Evolutionary conservation across 23 tunicate species (phyloP).

Genomic region (Halocynthia roretzi): DNA sequence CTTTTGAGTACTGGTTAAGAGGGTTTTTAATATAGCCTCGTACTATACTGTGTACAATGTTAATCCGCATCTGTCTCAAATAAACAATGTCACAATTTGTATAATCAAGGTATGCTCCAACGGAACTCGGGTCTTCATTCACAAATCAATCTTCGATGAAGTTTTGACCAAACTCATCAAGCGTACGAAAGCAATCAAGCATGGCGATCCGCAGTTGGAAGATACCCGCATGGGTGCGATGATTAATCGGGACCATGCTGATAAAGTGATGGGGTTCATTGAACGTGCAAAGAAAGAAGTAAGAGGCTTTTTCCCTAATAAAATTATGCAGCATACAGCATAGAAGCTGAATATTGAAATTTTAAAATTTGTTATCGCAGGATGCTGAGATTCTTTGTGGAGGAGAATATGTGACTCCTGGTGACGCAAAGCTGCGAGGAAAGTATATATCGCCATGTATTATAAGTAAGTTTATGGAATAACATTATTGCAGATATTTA

Average conservation of each 20-base stretch:
- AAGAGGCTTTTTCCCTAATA: neutral
- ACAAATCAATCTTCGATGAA: slow-evolving; percentile 50
- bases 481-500: no score
- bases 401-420: slow-evolving; percentile 38
- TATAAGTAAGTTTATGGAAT: slow-evolving; percentile 30
- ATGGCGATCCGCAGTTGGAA: slow-evolving; percentile 85
- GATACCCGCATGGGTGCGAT: slow-evolving; percentile 77
- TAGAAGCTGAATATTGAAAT: no score
- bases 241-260: slow-evolving; percentile 68
- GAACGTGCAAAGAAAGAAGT: slow-evolving; percentile 64
- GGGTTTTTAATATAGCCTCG: neutral
- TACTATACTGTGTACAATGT: slow-evolving; percentile 11
- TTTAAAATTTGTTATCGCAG: neutral
- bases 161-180: slow-evolving; percentile 42
- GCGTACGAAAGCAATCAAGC: slow-evolving; percentile 36
- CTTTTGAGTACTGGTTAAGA: no score
- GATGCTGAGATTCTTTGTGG: slow-evolving; percentile 80
- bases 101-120: slow-evolving; percentile 84
- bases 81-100: neutral
- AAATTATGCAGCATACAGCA: no score
- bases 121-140: slow-evolving; percentile 92
- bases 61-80: neutral
- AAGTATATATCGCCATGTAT: slow-evolving; percentile 66
- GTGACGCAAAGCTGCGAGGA: slow-evolving; percentile 47
- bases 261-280: slow-evolving; percentile 65